phyloP scores from a whole-genome alignment of 2,113 vertebrate genomes.

The Eulacestoma nigropectus region DNA sequence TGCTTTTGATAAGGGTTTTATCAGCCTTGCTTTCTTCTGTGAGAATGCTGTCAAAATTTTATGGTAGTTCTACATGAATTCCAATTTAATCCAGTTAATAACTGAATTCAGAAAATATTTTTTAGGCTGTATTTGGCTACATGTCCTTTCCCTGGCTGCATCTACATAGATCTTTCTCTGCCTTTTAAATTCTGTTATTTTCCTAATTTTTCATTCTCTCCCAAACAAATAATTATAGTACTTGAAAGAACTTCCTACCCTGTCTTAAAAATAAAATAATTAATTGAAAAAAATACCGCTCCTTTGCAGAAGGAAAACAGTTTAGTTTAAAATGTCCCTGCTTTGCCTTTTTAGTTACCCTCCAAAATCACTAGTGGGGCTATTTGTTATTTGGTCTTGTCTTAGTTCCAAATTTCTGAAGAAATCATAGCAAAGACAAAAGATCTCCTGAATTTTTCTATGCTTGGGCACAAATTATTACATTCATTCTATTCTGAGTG shows the following conservation, averaged over 20 bases:
- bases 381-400: background rate
- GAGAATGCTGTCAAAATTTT: background rate
- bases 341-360: background rate
- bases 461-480: background rate
- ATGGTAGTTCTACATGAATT: background rate
- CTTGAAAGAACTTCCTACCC: background rate
- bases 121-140: background rate
- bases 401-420: background rate
- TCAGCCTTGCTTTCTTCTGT: background rate
- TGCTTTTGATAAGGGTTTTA: background rate
- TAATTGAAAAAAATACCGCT: background rate
- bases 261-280: background rate
- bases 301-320: background rate
- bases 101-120: background rate
- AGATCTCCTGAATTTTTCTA: background rate
- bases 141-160: background rate
- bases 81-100: background rate
- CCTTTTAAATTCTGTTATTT: background rate
- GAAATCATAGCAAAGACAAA: background rate
- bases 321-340: background rate
- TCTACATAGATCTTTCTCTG: background rate
- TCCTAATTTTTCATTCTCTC: background rate
- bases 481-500: background rate
- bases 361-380: background rate
- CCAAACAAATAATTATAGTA: background rate